Evolutionary conservation across 2,113 vertebrate species (phyloP).

Genomic region (Caranx ignobilis): DNA sequence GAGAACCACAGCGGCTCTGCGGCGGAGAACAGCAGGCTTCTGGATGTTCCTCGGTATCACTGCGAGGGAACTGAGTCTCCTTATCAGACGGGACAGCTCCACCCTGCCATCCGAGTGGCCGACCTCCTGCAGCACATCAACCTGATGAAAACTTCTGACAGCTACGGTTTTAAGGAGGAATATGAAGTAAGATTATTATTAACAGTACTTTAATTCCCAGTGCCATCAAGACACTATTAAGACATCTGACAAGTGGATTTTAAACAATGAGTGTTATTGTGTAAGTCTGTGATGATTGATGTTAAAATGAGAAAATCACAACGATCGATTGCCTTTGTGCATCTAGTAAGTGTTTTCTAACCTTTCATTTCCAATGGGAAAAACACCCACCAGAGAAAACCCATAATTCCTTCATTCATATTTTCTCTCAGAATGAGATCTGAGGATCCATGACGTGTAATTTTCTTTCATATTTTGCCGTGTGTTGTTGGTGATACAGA

Average conservation of each 20-base stretch:
- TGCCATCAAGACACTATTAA: neutral
- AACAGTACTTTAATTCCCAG: neutral
- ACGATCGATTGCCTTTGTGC: conserved; percentile 9
- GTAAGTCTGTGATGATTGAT: conserved; percentile 16
- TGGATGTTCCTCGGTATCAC: conserved; percentile 96
- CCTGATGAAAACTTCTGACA: conserved; percentile 99
- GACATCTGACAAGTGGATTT: neutral
- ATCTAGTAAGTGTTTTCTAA: conserved; percentile 4
- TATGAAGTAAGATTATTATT: conserved; percentile 90
- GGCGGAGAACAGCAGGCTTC: conserved; percentile 93
- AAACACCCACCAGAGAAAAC: conserved; percentile 3
- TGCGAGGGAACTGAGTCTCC: conserved; percentile 98
- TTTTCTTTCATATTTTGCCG: conserved; percentile 35
- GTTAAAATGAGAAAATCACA: conserved; percentile 30
- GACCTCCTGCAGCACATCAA: conserved; percentile 99
- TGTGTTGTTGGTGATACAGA: conserved; percentile 88
- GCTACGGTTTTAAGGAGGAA: conserved; percentile 99
- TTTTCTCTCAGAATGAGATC: neutral
- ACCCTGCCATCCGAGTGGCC: conserved; percentile 97
- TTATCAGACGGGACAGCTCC: conserved; percentile 97
- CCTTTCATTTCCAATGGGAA: neutral
- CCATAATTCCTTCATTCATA: neutral
- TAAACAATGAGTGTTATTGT: neutral
- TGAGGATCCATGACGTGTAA: conserved; percentile 48
- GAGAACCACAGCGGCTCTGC: conserved; percentile 93